Percentiles rank a stretch among this genome's conserved stretches.
phyloP scores from a whole-genome alignment of 2,888 invertebrate genomes.

The Aromia moschata region DNA sequence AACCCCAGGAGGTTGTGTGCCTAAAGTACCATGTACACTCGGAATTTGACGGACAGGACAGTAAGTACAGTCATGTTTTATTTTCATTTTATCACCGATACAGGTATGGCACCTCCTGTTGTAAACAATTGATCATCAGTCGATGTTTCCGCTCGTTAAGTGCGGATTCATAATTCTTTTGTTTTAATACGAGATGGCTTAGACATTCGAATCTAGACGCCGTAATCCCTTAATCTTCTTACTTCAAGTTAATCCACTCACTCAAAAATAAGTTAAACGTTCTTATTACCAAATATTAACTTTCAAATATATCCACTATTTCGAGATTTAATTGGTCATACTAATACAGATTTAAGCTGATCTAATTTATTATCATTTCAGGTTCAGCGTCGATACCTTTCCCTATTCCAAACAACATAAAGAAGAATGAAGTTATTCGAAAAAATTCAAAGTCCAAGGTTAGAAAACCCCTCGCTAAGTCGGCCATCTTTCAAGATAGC shows the following conservation, averaged over 20 bases:
- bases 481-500: slow-evolving; percentile 4
- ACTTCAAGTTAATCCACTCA: no score
- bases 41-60: slow-evolving; percentile 44
- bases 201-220: no score
- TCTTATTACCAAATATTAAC: no score
- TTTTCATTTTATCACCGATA: no score
- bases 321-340: no score
- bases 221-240: no score
- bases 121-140: neutral
- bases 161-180: neutral
- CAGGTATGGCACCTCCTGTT: neutral
- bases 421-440: slow-evolving; percentile 13
- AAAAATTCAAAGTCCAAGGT: neutral
- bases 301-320: no score
- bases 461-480: slow-evolving; percentile 14
- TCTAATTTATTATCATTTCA: no score
- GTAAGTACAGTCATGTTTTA: slow-evolving; percentile 13
- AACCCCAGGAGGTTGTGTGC: slow-evolving; percentile 44
- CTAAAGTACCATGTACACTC: slow-evolving; percentile 44
- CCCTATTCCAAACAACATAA: slow-evolving; percentile 12
- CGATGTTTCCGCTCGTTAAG: neutral
- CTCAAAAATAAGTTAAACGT: no score
- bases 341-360: no score
- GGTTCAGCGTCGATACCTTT: slow-evolving; percentile 9
- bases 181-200: no score